Conservation (phyloP, 2,113 vertebrate genomes). For the Alces alces region DNA sequence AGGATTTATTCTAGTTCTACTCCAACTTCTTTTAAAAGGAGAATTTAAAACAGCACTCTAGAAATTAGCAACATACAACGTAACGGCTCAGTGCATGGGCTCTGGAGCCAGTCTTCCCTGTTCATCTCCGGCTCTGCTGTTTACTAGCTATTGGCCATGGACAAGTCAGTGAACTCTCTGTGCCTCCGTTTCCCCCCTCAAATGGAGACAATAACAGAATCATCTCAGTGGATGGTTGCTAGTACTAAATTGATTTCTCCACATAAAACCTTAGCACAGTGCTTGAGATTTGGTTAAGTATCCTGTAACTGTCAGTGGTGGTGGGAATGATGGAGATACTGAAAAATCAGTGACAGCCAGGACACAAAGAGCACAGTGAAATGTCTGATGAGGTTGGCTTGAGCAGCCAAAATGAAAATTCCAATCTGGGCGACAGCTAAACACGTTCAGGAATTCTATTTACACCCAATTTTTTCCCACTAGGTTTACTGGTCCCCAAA, state of each 20-base stretch:
- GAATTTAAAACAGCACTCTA: neutral
- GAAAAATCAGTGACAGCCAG: neutral
- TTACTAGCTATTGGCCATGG: neutral
- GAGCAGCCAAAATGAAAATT: neutral
- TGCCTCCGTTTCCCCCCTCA: neutral
- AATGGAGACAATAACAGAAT: neutral
- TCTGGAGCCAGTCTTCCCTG: neutral
- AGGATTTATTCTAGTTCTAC: neutral
- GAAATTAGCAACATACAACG: neutral
- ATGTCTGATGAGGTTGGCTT: neutral
- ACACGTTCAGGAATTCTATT: neutral
- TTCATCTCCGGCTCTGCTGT: neutral
- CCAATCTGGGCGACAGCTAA: neutral
- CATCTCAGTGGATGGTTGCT: neutral
- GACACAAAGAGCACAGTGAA: neutral
- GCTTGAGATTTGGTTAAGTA: neutral
- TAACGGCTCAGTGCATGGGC: neutral
- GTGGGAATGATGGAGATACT: accelerated
- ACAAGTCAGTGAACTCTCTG: neutral
- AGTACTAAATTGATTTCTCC: neutral
- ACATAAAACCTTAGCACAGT: neutral
- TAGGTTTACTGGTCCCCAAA: neutral
- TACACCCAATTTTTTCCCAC: neutral
- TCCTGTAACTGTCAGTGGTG: accelerated
- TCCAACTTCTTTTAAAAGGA: neutral